Evolutionary conservation across 2,113 vertebrate species (phyloP), one percentile per base, ranked within the genome.

Genomic region (Nesogale talazaci): DNA sequence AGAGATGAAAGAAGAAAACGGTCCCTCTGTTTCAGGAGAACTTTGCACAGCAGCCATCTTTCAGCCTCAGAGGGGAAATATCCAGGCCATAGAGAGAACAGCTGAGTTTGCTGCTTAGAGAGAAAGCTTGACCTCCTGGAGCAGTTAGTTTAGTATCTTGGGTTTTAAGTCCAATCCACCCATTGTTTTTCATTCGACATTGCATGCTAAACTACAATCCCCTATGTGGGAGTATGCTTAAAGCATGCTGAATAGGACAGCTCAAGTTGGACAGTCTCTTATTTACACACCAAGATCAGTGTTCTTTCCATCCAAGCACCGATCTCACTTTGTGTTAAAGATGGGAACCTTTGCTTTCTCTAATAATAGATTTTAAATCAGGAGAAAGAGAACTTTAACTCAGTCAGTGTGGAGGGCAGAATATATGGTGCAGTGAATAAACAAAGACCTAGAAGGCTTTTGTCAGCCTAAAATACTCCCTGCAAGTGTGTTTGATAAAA

Each of bases 401-500:
- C 94, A 89, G 94, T 95, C 67, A 17, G 93, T 42, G 14, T 87
- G 87, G 94, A 96, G 92, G 91, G 84, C 46, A 80, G 83, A 94
- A 20, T 83, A 95, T 67, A 96, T 12, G 69, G 92, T 96, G 59
- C 90, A 93, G 92, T 36, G 93, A 97, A 96, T 97, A 98, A 97
- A 97, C 95, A 97, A 96, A 97, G 97, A 94, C 80, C 86, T 94
- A 95, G 91, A 96, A 97, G 86, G 67, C 86, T 96, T 97, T 96
- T 96, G 67, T 97, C 95, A 97, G 96, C 63, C 93, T 96, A 94
- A 97, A 98, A 97, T 96, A 95, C 96, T 95, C 86, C 95, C 95
- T 95, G 63, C 1, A 77, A 96, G 95, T 96, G 95, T 90, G 92
- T 95, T 97, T 97, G 94, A 96, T 97, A 95, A 97, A 98, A 98